Conservation (phyloP, 2,797 vertebrate species). For the Xenopus petersii region DNA sequence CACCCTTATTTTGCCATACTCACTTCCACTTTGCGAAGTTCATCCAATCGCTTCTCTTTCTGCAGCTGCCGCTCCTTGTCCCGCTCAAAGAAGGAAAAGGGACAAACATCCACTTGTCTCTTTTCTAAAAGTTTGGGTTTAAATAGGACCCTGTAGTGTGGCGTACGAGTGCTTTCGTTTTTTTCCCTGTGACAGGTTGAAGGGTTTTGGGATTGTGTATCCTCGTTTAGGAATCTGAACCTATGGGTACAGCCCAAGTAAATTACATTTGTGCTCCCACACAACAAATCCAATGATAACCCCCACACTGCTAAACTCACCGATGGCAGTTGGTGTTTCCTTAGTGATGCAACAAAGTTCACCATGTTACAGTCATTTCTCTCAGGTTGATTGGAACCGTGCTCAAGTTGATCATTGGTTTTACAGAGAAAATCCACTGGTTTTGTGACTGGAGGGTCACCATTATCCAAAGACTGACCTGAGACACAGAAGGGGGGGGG, state of each 20-base stretch:
- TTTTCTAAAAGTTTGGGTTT: conserved; percentile 76
- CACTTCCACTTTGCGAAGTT: conserved; percentile 80
- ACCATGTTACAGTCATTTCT: conserved; percentile 66
- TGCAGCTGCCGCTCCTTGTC: conserved; percentile 76
- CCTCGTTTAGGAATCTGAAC: conserved; percentile 64
- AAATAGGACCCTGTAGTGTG: conserved; percentile 85
- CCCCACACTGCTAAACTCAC: conserved; percentile 63
- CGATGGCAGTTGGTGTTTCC: conserved; percentile 77
- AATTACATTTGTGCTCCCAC: too few species aligned
- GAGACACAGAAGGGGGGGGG: conserved; percentile 47
- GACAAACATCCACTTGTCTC: conserved; percentile 77
- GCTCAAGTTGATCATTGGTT: conserved; percentile 74
- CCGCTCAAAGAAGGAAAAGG: conserved; percentile 89
- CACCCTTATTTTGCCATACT: conserved; percentile 1
- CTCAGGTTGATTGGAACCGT: conserved; percentile 55
- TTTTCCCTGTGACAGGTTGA: conserved; percentile 68
- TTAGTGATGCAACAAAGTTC: conserved; percentile 75
- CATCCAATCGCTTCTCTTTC: conserved; percentile 83
- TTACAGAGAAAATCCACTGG: conserved; percentile 83
- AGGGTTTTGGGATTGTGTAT: conserved; percentile 78
- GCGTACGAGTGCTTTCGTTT: conserved; percentile 66
- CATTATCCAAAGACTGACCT: conserved; percentile 62
- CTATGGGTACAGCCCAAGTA: conserved; percentile 56
- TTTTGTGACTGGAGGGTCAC: conserved; percentile 71
- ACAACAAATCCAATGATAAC: too few species aligned